These are phyloP conservation scores for Synergus laeviventris DNA, from an alignment of 2,888 invertebrate genomes.

Conservation along the genomic window DNA sequence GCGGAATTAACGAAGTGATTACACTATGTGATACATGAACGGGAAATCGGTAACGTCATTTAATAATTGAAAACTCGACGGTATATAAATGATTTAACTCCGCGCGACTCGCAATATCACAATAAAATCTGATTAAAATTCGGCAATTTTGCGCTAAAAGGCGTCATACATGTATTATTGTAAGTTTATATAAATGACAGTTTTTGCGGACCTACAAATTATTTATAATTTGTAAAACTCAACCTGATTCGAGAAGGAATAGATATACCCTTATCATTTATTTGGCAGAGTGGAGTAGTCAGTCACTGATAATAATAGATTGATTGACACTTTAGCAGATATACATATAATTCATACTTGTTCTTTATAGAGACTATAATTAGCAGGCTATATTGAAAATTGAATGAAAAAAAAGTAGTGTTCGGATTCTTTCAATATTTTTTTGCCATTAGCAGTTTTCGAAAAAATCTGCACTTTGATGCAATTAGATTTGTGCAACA, in stretches of 20 bases:
- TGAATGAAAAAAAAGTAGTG: not conserved
- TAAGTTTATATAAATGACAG: not conserved
- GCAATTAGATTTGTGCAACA: conserved; percentile 24
- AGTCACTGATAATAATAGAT: not conserved
- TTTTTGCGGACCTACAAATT: not conserved
- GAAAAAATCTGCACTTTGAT: not conserved
- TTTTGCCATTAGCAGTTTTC: not conserved
- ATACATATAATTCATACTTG: not conserved
- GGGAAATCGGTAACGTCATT: not conserved
- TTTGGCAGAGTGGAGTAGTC: not conserved
- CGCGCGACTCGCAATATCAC: not conserved
- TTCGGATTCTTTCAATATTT: not conserved
- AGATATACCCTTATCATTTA: not conserved
- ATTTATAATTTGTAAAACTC: not conserved
- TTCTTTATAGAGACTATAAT: not conserved
- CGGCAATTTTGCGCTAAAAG: not conserved
- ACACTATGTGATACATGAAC: not conserved
- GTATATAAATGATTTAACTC: conserved; percentile 6
- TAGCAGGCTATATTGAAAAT: not conserved
- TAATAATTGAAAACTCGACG: not conserved
- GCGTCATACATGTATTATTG: not conserved
- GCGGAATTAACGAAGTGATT: not conserved
- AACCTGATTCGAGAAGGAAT: not conserved
- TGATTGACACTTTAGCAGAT: not conserved
- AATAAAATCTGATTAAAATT: conserved; percentile 19